Evolutionary conservation across 2,797 vertebrate genomes (phyloP), one percentile per base, ranked within the genome.

Genomic region (Sebastes elongatus): DNA sequence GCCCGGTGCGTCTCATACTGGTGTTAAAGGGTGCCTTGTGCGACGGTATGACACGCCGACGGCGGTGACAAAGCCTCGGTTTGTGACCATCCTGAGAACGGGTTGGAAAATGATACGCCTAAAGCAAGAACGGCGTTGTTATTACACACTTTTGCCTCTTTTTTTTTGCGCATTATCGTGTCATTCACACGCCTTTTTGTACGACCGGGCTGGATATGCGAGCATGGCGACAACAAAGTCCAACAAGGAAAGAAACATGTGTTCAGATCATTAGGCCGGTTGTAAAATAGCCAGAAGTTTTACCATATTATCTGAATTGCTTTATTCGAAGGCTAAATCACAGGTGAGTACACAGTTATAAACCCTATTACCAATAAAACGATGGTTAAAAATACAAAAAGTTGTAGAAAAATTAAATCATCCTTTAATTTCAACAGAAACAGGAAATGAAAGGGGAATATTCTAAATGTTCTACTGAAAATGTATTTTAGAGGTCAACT

Each of bases 101-200:
- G 42, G 42, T 0, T 46, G 42, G 42, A 46, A 46, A 4, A 46
- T 46, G 3, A 18, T 6, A 46, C 7, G 0, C 16, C 42, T 46
- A 46, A 46, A 46, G 42, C 42, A 46, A 18, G 16, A 46, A 46
- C 6, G 1, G 42, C 7, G 42, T 46, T 46, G 3, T 46, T 18
- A 46, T 46, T 18, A 46, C 42, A 46, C 16, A 46, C 1, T 46
- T 2, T 46, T 46, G 6, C 0, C 13, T 6, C 13, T 42, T 42
- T 42, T 42, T 46, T 46, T 18, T 7, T 46, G 42, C 1, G 42
- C 42, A 18, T 18, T 46, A 46, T 46, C 42, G 3, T 46, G 42
- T 46, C 42, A 46, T 46, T 18, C 16, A 46, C 0, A 18, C 6
- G 0, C 0, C 42, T 46, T 46, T 46, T 18, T 1, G 0, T 46